Conservation (phyloP, 2,888 invertebrate species). For the Hypselothyrea guttata region DNA sequence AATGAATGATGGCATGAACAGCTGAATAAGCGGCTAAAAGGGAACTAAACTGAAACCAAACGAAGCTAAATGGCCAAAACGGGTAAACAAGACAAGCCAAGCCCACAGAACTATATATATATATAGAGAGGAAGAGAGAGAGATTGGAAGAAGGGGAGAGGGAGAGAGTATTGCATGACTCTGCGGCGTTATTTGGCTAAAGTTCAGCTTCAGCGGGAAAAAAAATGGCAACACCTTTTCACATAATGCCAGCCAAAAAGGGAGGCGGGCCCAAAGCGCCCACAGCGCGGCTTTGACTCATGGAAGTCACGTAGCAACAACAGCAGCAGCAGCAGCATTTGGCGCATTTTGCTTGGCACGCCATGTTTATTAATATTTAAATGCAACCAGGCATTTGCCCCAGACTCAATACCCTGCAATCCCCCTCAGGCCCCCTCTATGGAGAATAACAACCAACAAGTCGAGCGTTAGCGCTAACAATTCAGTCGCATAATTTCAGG, state of each 20-base stretch:
- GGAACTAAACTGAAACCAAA: background rate
- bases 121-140: conserved; percentile 2
- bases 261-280: conserved; percentile 30
- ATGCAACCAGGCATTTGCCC: conserved; percentile 73
- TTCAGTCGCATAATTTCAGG: conserved; percentile 69
- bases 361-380: conserved; percentile 78
- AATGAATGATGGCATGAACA: conserved; percentile 20
- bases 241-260: conserved; percentile 6
- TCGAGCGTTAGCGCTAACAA: conserved; percentile 16
- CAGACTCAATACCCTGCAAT: conserved; percentile 35
- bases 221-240: conserved; percentile 45
- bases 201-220: conserved; percentile 48
- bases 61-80: conserved; percentile 36
- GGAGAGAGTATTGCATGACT: conserved; percentile 61
- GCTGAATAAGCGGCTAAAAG: conserved; percentile 19
- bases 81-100: conserved; percentile 25
- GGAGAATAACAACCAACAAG: conserved; percentile 1
- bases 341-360: conserved; percentile 70
- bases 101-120: conserved; percentile 52
- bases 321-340: conserved; percentile 41
- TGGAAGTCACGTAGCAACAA: conserved; percentile 64
- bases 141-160: conserved; percentile 14
- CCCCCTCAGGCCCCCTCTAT: background rate
- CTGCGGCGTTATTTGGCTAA: conserved; percentile 61
- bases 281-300: conserved; percentile 55